A percentile compares a stretch with the other conserved stretches of the same genome.
Evolutionary conservation across 1,140 invertebrate genomes (phyloP).

Genomic region (Caenorhabditis brenneri): DNA sequence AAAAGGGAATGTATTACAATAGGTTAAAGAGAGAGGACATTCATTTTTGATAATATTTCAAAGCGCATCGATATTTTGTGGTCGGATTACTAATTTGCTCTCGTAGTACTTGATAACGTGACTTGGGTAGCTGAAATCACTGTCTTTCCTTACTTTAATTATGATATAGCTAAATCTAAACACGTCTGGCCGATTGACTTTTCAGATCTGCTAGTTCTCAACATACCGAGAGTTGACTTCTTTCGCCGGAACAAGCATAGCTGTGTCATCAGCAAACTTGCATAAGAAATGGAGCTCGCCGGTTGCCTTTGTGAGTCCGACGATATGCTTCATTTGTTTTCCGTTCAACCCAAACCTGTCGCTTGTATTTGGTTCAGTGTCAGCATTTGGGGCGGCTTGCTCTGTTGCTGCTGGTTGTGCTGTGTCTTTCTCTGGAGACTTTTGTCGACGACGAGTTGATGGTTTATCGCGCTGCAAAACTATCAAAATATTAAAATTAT

Average conservation of each 20-base stretch:
- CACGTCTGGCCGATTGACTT: too few species aligned
- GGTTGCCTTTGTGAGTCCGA: not conserved
- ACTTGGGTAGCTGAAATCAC: constrained; percentile 11
- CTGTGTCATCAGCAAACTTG: constrained; percentile 11
- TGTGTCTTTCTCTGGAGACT: not conserved
- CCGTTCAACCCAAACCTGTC: not conserved
- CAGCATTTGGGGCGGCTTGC: not conserved
- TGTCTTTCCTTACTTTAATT: not conserved
- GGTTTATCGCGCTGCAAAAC: not conserved
- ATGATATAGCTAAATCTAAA: not conserved
- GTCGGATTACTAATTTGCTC: not conserved
- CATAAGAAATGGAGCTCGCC: constrained; percentile 28
- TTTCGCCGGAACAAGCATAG: not conserved
- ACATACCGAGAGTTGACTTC: not conserved
- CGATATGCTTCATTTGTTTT: not conserved
- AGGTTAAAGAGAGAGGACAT: not conserved
- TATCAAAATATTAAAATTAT: not conserved
- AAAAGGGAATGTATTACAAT: too few species aligned
- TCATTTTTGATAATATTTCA: not conserved
- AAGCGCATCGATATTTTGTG: not conserved
- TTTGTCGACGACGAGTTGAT: not conserved
- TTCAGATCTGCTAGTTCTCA: too few species aligned
- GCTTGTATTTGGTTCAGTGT: not conserved
- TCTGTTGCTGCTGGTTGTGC: not conserved
- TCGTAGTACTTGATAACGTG: constrained; percentile 24